Conservation (phyloP, 2,113 vertebrate genomes). For the Odontesthes bonariensis region DNA sequence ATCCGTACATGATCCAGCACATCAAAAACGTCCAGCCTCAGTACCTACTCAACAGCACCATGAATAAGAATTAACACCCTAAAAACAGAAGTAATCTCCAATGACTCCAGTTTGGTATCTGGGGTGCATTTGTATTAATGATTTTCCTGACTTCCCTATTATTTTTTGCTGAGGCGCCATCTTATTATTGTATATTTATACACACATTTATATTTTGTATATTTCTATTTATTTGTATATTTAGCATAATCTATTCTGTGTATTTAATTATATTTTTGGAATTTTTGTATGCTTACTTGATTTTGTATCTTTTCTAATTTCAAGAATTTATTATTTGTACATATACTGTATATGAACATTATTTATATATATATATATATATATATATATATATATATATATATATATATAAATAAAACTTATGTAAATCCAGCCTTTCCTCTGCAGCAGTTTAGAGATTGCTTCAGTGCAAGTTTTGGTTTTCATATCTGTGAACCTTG, state of each 20-base stretch:
- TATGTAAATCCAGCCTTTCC: constrained; percentile 1
- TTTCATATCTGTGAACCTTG: constrained; percentile 28
- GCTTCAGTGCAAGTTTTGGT: background rate
- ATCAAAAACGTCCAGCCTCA: constrained; percentile 63
- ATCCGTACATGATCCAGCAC: constrained; percentile 62
- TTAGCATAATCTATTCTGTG: too few relatives aligned
- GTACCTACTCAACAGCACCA: constrained; percentile 56
- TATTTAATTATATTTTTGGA: too few relatives aligned
- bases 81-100: constrained; percentile 68
- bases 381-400: too few relatives aligned
- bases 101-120: constrained; percentile 63
- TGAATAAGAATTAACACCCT: constrained; percentile 78
- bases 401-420: background rate
- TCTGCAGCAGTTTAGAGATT: background rate
- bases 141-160: constrained; percentile 58
- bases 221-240: background rate
- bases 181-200: constrained; percentile 11
- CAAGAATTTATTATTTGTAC: too few relatives aligned
- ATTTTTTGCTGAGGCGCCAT: constrained; percentile 36
- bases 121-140: constrained; percentile 76
- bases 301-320: too few relatives aligned
- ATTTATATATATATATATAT: too few relatives aligned
- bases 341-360: too few relatives aligned
- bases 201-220: background rate
- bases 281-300: too few relatives aligned